These are phyloP conservation scores for Xanthostigma xanthostigma DNA, from an alignment of 2,888 invertebrate genomes.

Conservation along the genomic window DNA sequence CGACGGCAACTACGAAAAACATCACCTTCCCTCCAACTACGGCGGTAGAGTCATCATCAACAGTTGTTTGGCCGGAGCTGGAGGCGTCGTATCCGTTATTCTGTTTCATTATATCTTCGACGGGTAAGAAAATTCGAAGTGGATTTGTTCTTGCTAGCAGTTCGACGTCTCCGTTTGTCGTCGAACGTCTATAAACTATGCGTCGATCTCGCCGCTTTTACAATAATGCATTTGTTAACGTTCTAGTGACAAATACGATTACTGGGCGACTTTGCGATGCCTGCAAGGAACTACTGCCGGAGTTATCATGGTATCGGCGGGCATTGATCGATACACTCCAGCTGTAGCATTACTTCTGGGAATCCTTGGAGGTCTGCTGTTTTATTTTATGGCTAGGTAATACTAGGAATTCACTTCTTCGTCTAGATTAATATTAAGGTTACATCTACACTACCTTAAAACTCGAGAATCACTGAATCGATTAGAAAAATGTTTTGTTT, in stretches of 20 bases:
- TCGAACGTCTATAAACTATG: slow-evolving; percentile 4
- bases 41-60: slow-evolving; percentile 13
- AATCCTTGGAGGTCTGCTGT: slow-evolving; percentile 16
- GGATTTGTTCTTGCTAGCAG: no score
- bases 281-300: slow-evolving; percentile 25
- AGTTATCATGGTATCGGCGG: slow-evolving; percentile 21
- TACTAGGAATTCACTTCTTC: no score
- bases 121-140: slow-evolving; percentile 15
- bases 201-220: slow-evolving; percentile 14
- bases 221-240: slow-evolving; percentile 17
- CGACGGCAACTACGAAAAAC: slow-evolving; percentile 4
- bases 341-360: slow-evolving; percentile 16
- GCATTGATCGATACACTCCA: slow-evolving; percentile 21
- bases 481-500: no score
- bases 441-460: no score
- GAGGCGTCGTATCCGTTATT: slow-evolving; percentile 3
- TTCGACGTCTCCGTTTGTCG: slow-evolving; percentile 13
- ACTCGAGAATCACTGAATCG: no score
- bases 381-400: slow-evolving; percentile 15
- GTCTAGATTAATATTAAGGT: no score
- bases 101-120: background rate
- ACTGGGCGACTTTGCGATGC: slow-evolving; percentile 25
- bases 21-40: background rate
- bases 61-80: slow-evolving; percentile 13
- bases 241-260: slow-evolving; percentile 19